Evolutionary conservation across 2,888 invertebrate genomes (phyloP).

Genomic region (Lasioglossum oenotherae): DNA sequence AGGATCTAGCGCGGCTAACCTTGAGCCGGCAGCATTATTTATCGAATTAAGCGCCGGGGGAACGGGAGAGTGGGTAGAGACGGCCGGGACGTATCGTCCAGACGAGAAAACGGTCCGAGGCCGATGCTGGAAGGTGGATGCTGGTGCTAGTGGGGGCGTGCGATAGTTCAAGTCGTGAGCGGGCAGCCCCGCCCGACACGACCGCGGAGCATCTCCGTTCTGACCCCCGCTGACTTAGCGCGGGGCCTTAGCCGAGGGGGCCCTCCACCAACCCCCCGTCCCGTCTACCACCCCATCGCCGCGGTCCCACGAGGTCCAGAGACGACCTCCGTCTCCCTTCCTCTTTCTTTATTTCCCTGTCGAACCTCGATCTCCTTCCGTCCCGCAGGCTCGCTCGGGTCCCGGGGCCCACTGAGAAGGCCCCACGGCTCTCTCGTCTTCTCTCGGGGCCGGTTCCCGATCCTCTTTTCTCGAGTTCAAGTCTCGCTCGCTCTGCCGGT

Average conservation of each 20-base stretch:
- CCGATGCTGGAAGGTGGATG: conserved; percentile 79
- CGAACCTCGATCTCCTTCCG: conserved; percentile 26
- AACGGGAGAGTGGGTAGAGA: conserved; percentile 68
- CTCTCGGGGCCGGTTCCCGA: neutral
- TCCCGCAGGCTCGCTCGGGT: conserved; percentile 42
- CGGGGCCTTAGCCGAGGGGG: conserved; percentile 73
- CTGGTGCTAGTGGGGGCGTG: conserved; percentile 85
- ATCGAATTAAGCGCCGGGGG: conserved; percentile 73
- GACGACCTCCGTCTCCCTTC: conserved; percentile 63
- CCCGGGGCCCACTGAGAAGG: neutral
- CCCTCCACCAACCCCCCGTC: conserved; percentile 68
- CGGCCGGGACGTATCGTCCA: conserved; percentile 71
- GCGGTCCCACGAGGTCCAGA: conserved; percentile 70
- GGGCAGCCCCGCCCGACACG: conserved; percentile 84
- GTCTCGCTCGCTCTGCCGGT: neutral
- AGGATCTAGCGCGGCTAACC: conserved; percentile 66
- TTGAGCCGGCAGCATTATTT: conserved; percentile 75
- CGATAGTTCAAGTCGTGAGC: conserved; percentile 87
- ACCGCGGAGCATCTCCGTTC: conserved; percentile 83
- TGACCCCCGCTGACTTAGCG: conserved; percentile 84
- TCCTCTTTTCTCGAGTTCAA: neutral
- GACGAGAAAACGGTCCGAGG: conserved; percentile 76
- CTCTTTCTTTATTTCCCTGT: conserved; percentile 46
- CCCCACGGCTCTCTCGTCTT: conserved; percentile 21
- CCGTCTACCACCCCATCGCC: conserved; percentile 62